Base-by-base conservation (phyloP, 2,888 invertebrate genomes). In the Drosophila robusta region DNA sequence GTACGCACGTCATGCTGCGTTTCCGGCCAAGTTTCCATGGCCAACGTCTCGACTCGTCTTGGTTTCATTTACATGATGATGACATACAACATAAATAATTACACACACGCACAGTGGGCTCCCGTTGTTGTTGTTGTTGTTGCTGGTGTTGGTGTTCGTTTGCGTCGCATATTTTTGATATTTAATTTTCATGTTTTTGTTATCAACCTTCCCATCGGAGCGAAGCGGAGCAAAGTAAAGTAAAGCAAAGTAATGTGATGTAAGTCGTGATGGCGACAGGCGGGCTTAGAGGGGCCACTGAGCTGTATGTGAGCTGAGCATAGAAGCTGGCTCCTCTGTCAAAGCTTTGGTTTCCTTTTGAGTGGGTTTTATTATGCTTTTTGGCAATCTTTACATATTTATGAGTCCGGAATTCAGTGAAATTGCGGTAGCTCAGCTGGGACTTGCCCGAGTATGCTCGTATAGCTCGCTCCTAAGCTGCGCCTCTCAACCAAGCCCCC, bases 21-120 rank as follows among this genome's bases (percentile, higher is more conserved):
- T 79, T 67, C 71, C 71, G 77, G 64, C 56, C 69, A 77, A 69
- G 64, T 76, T 65, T 60, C 57, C 70, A 63, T 38, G 52, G 75
- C 63, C 74, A 68, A 46, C 49, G 18, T 29, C 44, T 38, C 41
- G 44, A 18, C 44, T 49, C 54, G 41, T 58, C 50, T 79, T 67
- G 78, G 75, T 80, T 81, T 86, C 82, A 78, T 82, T 85, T 84
- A 82, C 85, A 82, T 75, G 72, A 78, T 62, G 85, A 81, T 85
- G 86, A 80, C 73, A 71, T 71, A 65, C 57, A 68, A 70, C 75
- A 86, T 80, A 82, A 85, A 86, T 85, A 86, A 85, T 85, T 85
- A 86, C 75, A 74, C 63, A 78, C 60, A 78, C 64, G 55, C 75
- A 75, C 65, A 65, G 22, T 61, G 24, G 39, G 34, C 34, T 12